Conservation (phyloP, 2,113 vertebrate species). For the Pelvicachromis taeniatus region DNA sequence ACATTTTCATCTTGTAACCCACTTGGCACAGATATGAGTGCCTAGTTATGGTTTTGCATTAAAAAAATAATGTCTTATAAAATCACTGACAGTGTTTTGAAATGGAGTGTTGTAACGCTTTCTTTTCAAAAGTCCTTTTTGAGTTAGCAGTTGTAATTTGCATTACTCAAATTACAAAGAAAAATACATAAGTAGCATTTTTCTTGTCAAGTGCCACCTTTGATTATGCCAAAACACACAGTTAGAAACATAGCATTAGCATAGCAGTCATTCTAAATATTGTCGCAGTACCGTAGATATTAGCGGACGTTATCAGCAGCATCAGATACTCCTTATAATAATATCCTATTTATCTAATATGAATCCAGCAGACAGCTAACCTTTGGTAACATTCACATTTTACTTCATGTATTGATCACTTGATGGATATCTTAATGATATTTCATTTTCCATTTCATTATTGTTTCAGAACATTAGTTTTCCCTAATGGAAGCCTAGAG, state of each 20-base stretch:
- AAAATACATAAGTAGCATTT: neutral
- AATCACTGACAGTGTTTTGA: neutral
- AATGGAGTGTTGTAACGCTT: neutral
- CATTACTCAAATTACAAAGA: neutral
- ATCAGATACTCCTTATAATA: neutral
- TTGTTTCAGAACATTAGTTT: constrained; percentile 75
- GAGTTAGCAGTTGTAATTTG: neutral
- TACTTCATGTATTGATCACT: neutral
- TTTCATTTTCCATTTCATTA: neutral
- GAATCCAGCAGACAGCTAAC: neutral
- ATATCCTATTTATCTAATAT: neutral
- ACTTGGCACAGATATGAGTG: neutral
- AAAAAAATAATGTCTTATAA: neutral
- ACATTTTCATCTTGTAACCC: neutral
- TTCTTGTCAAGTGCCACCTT: neutral
- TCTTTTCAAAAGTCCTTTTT: neutral
- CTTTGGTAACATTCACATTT: neutral
- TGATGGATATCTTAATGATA: neutral
- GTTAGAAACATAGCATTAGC: neutral
- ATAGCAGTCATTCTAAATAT: neutral
- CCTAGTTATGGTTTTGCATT: neutral
- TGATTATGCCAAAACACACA: neutral
- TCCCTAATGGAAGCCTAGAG: constrained; percentile 88
- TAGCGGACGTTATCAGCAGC: neutral
- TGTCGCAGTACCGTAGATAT: neutral